Evolutionary conservation across 1,140 invertebrate genomes (phyloP), one percentile per base, ranked within the genome.

Genomic region (Rhynchophorus ferrugineus): DNA sequence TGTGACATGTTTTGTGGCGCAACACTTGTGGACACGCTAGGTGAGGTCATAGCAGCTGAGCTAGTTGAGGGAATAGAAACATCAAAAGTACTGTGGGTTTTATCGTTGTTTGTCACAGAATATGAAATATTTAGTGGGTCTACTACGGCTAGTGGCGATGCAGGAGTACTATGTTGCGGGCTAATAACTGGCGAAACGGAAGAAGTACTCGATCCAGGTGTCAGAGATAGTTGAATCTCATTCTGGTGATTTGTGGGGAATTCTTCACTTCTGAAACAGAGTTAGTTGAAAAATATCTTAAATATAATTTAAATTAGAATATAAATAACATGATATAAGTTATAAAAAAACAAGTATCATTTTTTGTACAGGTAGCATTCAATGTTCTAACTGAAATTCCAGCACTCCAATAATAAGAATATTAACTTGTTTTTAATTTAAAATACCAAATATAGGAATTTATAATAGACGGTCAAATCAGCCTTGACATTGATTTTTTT

Each of bases 181-280:
- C 57, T 62, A 43, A 59, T 46, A 9, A 59, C 54, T 29, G 63
- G 60, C 17, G 60, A 61, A 17, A 54, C 42, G 21, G 60, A 41
- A 21, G 64, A 58, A 38, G 60, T 57, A 48, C 56, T 61, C 1
- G 61, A 60, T 54, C 62, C 61, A 18, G 66, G 63, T 11, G 69
- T 66, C 16, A 65, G 57, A 11, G 70, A 61, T n/a, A 45, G 49
- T 37, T 45, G 34, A 5, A 47, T n/a, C 9, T 46, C 44, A 36
- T 38, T 42, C 22, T 41, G 44, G 16, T 48, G 29, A 16, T 19
- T 49, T 29, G 45, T 43, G 5, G 19, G 22, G 5, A 16, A 21
- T 41, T 54, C 51, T 33, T 54, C 51, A 22, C 14, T 54, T 36
- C 51, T 53, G 7, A 18, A 44, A 52, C 34, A 37, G 17, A 19